Conservation (phyloP, 2,888 invertebrate genomes). For the Poecilus cupreus region DNA sequence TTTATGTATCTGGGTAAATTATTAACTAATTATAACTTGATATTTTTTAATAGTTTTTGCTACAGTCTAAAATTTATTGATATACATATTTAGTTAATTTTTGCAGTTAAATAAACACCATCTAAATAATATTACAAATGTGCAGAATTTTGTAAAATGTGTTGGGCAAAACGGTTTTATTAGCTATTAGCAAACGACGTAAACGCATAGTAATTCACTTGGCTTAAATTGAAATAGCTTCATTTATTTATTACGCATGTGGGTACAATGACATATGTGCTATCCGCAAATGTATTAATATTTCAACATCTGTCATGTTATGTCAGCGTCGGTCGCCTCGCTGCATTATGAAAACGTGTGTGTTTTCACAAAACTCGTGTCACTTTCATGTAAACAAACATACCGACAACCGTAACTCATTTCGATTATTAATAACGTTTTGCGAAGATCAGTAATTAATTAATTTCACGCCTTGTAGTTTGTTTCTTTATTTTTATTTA, state of each 20-base stretch:
- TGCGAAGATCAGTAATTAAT: not conserved
- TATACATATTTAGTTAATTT: no score
- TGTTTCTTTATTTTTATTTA: not conserved
- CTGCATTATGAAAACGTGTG: not conserved
- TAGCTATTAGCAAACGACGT: not conserved
- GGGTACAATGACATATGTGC: constrained; percentile 20
- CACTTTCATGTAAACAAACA: not conserved
- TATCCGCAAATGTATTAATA: not conserved
- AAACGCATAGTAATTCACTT: not conserved
- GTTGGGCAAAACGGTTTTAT: not conserved
- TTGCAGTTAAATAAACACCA: no score
- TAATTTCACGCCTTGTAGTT: not conserved
- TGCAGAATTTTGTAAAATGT: not conserved
- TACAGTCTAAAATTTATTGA: no score
- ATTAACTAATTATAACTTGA: no score
- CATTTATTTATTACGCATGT: constrained; percentile 25
- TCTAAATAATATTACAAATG: not conserved
- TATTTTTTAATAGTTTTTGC: no score
- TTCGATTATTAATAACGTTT: not conserved
- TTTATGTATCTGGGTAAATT: no score
- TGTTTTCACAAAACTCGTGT: not conserved
- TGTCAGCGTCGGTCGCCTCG: not conserved
- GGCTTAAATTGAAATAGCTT: not conserved
- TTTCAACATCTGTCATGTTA: constrained; percentile 33
- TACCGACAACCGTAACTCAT: not conserved